Conservation (phyloP, 2,888 invertebrate genomes). For the Rhopalosiphum nymphaeae region DNA sequence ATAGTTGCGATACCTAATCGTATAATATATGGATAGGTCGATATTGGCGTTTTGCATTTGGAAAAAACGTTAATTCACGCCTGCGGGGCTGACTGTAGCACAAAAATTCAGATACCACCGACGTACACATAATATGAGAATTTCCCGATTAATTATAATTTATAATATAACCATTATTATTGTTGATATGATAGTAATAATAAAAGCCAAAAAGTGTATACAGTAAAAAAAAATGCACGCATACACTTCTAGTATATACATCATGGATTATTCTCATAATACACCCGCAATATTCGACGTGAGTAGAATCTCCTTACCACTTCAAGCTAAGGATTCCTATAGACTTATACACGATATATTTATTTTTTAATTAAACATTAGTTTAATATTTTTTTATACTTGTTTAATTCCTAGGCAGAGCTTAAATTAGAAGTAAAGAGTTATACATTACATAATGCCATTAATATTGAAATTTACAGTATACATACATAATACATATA, state of each 20-base stretch:
- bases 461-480: neutral
- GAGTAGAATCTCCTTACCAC: neutral
- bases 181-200: neutral
- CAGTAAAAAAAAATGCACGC: neutral
- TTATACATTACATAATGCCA: neutral
- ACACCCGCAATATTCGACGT: neutral
- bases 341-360: neutral
- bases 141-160: conserved; percentile 1
- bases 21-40: neutral
- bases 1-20: neutral
- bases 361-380: neutral
- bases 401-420: neutral
- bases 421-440: neutral
- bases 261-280: neutral
- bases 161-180: neutral
- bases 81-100: neutral
- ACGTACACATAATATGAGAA: neutral
- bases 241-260: neutral
- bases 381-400: neutral
- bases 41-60: conserved; percentile 13
- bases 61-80: conserved; percentile 19
- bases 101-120: neutral
- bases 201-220: neutral
- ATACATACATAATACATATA: too few relatives aligned
- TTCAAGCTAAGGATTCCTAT: neutral